These are phyloP conservation scores for Drosophila obscura DNA, from an alignment of 1,140 invertebrate genomes.

Conservation along the genomic window DNA sequence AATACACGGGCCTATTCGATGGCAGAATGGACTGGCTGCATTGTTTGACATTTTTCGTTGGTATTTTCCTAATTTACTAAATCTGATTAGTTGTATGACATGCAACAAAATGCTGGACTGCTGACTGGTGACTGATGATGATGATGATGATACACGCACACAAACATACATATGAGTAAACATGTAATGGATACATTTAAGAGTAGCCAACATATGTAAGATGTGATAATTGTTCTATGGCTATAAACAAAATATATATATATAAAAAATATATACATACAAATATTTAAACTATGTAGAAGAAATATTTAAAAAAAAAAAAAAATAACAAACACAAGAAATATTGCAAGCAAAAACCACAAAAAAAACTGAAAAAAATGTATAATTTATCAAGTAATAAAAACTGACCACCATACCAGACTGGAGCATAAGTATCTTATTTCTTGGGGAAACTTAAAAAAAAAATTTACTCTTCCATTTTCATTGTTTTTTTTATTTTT, in stretches of 20 bases:
- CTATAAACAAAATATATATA: conserved; percentile 53
- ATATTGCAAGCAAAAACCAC: conserved; percentile 41
- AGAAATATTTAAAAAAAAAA: conserved; percentile 56
- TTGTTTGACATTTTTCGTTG: too few species aligned
- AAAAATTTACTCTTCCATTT: not conserved
- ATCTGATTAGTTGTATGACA: not conserved
- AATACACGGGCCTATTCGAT: too few species aligned
- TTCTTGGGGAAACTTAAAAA: not conserved
- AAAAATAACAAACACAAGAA: conserved; percentile 21
- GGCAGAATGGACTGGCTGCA: too few species aligned
- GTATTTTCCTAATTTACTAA: not conserved
- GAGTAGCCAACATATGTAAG: conserved; percentile 75
- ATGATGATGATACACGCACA: conserved; percentile 13
- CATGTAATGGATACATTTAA: conserved; percentile 77
- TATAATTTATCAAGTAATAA: conserved; percentile 65
- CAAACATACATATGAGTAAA: conserved; percentile 72
- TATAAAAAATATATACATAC: conserved; percentile 31
- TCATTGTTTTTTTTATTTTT: not conserved
- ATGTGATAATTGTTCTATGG: conserved; percentile 81
- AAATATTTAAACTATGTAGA: conserved; percentile 48
- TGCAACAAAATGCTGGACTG: not conserved
- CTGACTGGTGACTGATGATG: conserved; percentile 1
- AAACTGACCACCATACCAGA: conserved; percentile 79
- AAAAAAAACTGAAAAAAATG: conserved; percentile 57
- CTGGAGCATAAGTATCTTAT: conserved; percentile 23